Evolutionary conservation across 2,113 vertebrate species (phyloP).

Genomic region (Alligator mississippiensis): DNA sequence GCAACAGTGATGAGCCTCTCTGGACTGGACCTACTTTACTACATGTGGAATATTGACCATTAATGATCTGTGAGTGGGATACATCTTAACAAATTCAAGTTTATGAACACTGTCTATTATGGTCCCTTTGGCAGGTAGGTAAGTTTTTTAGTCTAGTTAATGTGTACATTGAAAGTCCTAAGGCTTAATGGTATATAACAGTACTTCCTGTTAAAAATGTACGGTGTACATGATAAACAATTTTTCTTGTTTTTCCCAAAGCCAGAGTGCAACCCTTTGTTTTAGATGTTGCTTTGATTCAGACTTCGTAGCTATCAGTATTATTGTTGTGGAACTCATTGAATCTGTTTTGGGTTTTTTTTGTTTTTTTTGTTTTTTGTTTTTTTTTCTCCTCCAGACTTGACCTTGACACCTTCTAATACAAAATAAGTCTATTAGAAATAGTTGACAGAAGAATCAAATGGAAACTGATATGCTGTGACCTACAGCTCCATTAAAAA

Average conservation of each 20-base stretch:
- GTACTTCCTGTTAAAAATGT: not conserved
- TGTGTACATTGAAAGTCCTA: not conserved
- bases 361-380: not conserved
- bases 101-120: too few species aligned
- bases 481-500: conserved; percentile 22
- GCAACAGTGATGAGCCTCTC: not conserved
- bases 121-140: not conserved
- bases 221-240: not conserved
- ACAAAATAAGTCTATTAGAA: not conserved
- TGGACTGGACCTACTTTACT: not conserved
- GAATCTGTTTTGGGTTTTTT: not conserved
- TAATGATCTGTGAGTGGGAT: accelerated
- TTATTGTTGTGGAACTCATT: not conserved
- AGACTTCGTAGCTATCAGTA: not conserved
- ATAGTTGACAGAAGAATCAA: conserved; percentile 6
- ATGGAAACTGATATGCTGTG: not conserved
- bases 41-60: not conserved
- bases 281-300: not conserved
- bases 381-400: not conserved
- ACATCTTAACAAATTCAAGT: not conserved
- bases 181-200: not conserved
- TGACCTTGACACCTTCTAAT: not conserved
- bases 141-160: not conserved
- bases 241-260: accelerated
- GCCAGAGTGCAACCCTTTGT: not conserved